Base-by-base conservation (phyloP, 2,888 invertebrate genomes). In the Pristionchus fissidentatus region DNA sequence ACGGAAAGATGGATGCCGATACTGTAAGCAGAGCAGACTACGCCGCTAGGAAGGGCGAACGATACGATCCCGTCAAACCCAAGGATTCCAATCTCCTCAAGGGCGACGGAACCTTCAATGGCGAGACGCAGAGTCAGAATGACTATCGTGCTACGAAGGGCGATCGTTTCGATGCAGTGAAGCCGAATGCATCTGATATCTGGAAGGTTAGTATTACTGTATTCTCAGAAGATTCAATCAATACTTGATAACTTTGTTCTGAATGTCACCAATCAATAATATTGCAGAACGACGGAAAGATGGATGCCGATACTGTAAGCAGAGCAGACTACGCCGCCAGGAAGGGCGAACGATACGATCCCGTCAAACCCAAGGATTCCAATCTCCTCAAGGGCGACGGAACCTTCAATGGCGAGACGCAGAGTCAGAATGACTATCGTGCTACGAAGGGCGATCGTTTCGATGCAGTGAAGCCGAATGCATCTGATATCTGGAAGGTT, bases 401-500 rank as follows among this genome's bases (percentile, higher is more conserved):
- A 15, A 15, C 49, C 13, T 49, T 49, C 49, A 49, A 15, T n/a
- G 52, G 55, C 0, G 83, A 41, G 35, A 88, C 88, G 8, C 83
- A 85, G 22, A 83, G 60, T 32, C 84, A 84, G 41, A 84, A 84
- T 26, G 86, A 87, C 35, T 88, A 87, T 77, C 81, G 83, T 29
- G 75, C 66, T 66, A 81, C 84, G n/a, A 41, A 80, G 29, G 88
- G 88, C 10, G 87, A 88, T 55, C 84, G 88, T 13, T 86, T 86
- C 70, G 88, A 84, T 5, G 55, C 70, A 43, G 83, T 77, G 70
- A 60, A 73, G n/a, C 88, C 89, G n/a, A 29, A 62, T 5, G 89
- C 88, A 49, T 86, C 89, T 19, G 83, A 89, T 38, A 80, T 89
- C 66, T 89, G 22, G 81, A 86, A 77, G 86, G 86, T 15, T 84